Evolutionary conservation across 2,888 invertebrate species (phyloP).

Genomic region (Ophion obscuratus): DNA sequence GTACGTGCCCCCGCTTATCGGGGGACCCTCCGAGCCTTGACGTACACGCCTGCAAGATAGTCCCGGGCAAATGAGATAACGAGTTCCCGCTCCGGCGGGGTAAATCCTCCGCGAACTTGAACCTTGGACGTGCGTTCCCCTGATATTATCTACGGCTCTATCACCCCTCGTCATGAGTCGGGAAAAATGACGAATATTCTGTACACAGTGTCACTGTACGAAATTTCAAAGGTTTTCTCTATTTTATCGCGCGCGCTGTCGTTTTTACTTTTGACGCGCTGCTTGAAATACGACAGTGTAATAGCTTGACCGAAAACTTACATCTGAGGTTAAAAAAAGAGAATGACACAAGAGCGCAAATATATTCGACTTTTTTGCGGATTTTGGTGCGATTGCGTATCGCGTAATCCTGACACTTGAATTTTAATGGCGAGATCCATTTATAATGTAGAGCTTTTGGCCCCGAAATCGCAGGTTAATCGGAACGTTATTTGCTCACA

Average conservation of each 20-base stretch:
- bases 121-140: conserved; percentile 55
- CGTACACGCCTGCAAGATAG: conserved; percentile 64
- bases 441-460: too few relatives aligned
- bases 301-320: too few relatives aligned
- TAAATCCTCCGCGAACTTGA: conserved; percentile 45
- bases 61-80: conserved; percentile 69
- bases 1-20: conserved; percentile 68
- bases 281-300: too few relatives aligned
- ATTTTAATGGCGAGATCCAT: too few relatives aligned
- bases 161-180: neutral
- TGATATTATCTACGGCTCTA: neutral
- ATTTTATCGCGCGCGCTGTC: neutral
- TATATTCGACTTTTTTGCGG: too few relatives aligned
- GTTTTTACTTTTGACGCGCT: neutral
- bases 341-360: too few relatives aligned
- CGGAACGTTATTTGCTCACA: too few relatives aligned
- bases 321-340: too few relatives aligned
- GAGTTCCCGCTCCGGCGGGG: neutral
- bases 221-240: neutral
- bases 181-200: neutral
- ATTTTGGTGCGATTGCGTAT: too few relatives aligned
- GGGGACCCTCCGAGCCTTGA: conserved; percentile 13
- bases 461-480: too few relatives aligned
- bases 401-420: too few relatives aligned
- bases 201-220: neutral